These are phyloP conservation scores for Nomada lathburiana DNA, from an alignment of 2,888 invertebrate genomes.

Conservation along the genomic window DNA sequence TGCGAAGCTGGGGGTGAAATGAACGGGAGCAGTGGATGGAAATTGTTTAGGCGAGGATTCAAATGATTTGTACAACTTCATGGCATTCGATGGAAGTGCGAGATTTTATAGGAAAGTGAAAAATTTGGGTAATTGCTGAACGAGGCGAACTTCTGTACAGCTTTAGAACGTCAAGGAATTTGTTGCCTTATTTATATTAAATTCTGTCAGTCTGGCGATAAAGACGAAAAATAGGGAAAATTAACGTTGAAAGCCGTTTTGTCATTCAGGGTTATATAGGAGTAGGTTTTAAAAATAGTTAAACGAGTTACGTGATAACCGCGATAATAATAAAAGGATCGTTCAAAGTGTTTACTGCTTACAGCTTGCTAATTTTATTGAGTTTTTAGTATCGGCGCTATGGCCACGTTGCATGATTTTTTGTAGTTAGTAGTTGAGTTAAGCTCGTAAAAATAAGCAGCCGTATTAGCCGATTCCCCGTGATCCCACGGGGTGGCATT, in stretches of 20 bases:
- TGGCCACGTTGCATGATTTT: slow-evolving; percentile 12
- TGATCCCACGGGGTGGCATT: not conserved
- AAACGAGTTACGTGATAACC: not conserved
- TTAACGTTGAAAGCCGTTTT: too few species aligned
- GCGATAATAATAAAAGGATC: slow-evolving; percentile 13
- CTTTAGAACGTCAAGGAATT: too few species aligned
- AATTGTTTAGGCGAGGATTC: not conserved
- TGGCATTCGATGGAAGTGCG: not conserved
- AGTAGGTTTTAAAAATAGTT: not conserved
- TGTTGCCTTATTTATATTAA: too few species aligned
- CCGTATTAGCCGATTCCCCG: slow-evolving; percentile 13
- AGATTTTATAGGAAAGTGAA: not conserved
- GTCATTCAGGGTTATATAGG: too few species aligned
- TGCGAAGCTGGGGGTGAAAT: not conserved
- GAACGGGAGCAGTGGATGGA: not conserved
- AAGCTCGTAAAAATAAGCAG: slow-evolving; percentile 29
- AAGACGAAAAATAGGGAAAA: too few species aligned
- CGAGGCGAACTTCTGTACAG: not conserved
- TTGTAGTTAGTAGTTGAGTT: slow-evolving; percentile 11
- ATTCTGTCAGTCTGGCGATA: too few species aligned
- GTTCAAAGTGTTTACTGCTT: slow-evolving; percentile 1
- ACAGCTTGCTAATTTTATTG: slow-evolving; percentile 18
- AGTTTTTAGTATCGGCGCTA: slow-evolving; percentile 22
- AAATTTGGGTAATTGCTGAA: not conserved
- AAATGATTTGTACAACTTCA: not conserved